Evolutionary conservation across 23 tunicate genomes (phyloP).

Genomic region (Diplosoma virens): DNA sequence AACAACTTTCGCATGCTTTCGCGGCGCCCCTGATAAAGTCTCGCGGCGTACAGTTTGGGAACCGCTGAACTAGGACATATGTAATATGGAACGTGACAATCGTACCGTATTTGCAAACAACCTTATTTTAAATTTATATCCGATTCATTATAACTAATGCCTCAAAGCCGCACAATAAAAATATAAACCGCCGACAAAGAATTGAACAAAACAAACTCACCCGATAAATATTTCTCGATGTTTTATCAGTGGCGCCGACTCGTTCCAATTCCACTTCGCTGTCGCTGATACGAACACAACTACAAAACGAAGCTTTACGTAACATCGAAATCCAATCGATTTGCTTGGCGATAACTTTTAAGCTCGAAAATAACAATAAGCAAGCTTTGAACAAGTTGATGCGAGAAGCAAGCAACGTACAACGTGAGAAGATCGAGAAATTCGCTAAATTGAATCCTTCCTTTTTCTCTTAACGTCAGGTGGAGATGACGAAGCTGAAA

Average conservation of each 20-base stretch:
- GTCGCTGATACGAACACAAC: not conserved
- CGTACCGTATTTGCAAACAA: not conserved
- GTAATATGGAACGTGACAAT: not conserved
- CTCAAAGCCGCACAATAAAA: not conserved
- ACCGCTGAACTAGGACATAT: too few species aligned
- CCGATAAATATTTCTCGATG: slow-evolving; percentile 46
- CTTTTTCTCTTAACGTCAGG: slow-evolving; percentile 37
- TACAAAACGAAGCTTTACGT: not conserved
- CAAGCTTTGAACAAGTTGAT: too few species aligned
- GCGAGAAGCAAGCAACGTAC: slow-evolving; percentile 38
- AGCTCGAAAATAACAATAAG: not conserved
- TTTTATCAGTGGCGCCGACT: slow-evolving; percentile 44
- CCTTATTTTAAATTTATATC: not conserved
- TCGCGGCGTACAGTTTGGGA: too few species aligned
- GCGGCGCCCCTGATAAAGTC: too few species aligned
- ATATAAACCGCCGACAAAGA: too few species aligned
- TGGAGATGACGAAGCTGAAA: slow-evolving; percentile 62
- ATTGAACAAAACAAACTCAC: slow-evolving; percentile 13
- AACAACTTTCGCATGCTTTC: too few species aligned
- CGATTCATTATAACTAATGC: not conserved
- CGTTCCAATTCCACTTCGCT: not conserved
- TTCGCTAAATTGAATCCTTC: slow-evolving; percentile 78
- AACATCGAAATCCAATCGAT: not conserved
- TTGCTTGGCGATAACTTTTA: not conserved
- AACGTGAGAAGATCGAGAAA: slow-evolving; percentile 59